Percentiles rank a stretch among this genome's conserved stretches.
phyloP scores from a whole-genome alignment of 35 echinoderm and acorn worm genomes.

The Apostichopus japonicus region DNA sequence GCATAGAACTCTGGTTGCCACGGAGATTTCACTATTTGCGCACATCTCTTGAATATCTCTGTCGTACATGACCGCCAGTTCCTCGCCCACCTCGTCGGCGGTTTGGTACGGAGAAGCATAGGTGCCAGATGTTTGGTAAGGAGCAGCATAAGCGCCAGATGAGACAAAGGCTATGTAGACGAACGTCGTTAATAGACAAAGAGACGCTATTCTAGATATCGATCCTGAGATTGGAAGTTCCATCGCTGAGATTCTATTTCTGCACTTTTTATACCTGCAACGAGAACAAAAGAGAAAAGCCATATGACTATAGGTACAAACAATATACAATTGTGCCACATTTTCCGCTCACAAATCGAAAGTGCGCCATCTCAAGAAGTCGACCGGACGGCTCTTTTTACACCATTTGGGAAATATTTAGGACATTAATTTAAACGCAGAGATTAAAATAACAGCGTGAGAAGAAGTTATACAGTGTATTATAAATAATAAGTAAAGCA shows the following conservation, averaged over 20 bases:
- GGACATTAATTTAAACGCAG: too few species aligned
- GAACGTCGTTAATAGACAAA: constrained; percentile 29
- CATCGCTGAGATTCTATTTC: background rate
- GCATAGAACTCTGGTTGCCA: constrained; percentile 32
- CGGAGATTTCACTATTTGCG: background rate
- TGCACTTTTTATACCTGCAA: background rate
- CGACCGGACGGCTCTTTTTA: too few species aligned
- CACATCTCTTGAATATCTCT: background rate
- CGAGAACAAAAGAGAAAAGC: background rate
- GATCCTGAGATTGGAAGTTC: background rate
- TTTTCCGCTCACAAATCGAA: background rate
- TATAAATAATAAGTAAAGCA: too few species aligned
- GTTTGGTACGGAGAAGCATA: constrained; percentile 5
- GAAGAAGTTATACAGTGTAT: too few species aligned
- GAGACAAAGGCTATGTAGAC: constrained; percentile 36
- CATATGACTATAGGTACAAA: too few species aligned
- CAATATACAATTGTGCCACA: too few species aligned
- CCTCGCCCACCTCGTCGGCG: background rate
- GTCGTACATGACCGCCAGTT: background rate
- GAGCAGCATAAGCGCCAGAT: constrained; percentile 22
- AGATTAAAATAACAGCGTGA: too few species aligned
- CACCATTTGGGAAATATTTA: too few species aligned
- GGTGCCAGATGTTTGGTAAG: constrained; percentile 9
- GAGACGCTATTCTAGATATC: background rate
- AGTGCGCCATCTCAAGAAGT: background rate